These are phyloP conservation scores for Larimichthys crocea DNA, from an alignment of 2,113 vertebrate species.

Conservation along the genomic window DNA sequence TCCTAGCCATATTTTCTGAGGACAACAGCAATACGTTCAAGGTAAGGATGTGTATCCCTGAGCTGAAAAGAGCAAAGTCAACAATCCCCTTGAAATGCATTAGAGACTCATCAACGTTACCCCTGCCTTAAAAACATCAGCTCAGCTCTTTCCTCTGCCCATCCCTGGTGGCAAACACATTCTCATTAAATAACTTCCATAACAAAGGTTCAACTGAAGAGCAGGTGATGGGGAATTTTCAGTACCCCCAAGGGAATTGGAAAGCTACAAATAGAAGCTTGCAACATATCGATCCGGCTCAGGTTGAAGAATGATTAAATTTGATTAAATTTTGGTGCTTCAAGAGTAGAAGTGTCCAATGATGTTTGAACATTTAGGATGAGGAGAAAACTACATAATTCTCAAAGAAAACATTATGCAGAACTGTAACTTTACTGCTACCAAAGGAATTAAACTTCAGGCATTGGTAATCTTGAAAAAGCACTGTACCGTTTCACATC, in stretches of 20 bases:
- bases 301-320: conserved; percentile 17
- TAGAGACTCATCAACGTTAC: conserved; percentile 76
- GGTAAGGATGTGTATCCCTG: conserved; percentile 68
- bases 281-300: conserved; percentile 38
- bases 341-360: neutral
- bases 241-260: conserved; percentile 23
- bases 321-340: neutral
- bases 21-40: conserved; percentile 73
- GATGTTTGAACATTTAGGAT: neutral
- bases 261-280: conserved; percentile 11
- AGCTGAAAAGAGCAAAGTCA: conserved; percentile 78
- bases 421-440: conserved; percentile 1
- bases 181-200: conserved; percentile 80
- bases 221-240: conserved; percentile 50
- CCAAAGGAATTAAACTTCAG: neutral
- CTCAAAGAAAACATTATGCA: conserved; percentile 6
- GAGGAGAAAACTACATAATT: neutral
- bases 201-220: conserved; percentile 56
- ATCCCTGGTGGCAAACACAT: conserved; percentile 73
- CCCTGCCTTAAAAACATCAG: conserved; percentile 71
- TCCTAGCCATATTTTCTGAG: conserved; percentile 44
- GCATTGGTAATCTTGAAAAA: conserved; percentile 35
- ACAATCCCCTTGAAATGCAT: conserved; percentile 79
- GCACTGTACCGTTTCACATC: conserved; percentile 29
- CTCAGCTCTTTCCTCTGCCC: conserved; percentile 80